Evolutionary conservation across 2,797 vertebrate species (phyloP), one percentile per base, ranked within the genome.

Genomic region (Atherinosoma microstoma): DNA sequence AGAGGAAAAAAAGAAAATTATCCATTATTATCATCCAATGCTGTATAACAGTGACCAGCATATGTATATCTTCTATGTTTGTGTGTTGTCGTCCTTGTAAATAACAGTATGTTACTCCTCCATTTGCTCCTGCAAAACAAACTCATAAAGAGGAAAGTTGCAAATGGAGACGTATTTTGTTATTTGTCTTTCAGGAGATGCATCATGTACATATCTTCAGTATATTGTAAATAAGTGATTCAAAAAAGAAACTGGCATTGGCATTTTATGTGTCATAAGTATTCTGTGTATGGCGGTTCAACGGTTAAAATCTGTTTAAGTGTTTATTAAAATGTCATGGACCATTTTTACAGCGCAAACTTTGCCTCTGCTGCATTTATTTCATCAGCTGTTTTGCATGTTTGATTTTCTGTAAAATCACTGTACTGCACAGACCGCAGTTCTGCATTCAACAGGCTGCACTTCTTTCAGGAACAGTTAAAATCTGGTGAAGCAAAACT

Each of bases 151-250:
- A 18, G 51, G 9, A 24, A 59, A 64, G 57, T 29, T 42, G 67
- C 78, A 87, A 89, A 84, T 63, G 75, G 78, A 94, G 90, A 94
- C 89, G 93, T 96, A 96, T 96, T 96, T 96, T 96, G 94, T 94
- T 96, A 95, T 93, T 93, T 90, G 93, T 94, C 92, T 88, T 94
- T 94, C 88, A 91, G 94, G 93, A 91, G 92, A 93, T 93, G 91
- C 75, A 22, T 73, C 86, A 77, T 93, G 92, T 94, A 94, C 67
- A 94, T 93, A 93, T 47, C 68, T 83, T 95, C 93, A 94, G 91
- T 95, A 92, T 95, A 95, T 93, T 96, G 95, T 96, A 96, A 95
- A 96, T 95, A 96, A 85, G 93, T 95, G 94, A 92, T 90, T 30
- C 69, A 71, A 79, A 84, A 92, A 85, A 88, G 58, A 65, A 65